phyloP scores from a whole-genome alignment of 2,888 invertebrate genomes.

The Hypselothyrea guttata region DNA sequence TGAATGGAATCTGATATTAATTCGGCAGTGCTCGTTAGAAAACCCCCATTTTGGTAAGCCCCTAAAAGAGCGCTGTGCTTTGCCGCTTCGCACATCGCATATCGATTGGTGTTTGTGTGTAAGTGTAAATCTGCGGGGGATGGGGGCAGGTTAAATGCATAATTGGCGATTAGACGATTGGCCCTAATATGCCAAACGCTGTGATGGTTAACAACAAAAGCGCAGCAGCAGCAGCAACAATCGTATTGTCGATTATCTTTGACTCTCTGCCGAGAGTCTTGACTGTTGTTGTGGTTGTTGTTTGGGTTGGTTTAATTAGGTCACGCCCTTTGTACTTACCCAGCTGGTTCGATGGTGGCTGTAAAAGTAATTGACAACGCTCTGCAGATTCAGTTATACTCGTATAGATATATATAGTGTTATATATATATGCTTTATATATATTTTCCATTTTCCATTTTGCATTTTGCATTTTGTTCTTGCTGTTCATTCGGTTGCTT shows the following conservation, averaged over 20 bases:
- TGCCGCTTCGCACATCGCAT: no score
- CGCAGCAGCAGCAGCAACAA: constrained; percentile 39
- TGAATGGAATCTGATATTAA: no score
- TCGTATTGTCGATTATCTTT: constrained; percentile 39
- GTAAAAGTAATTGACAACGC: constrained; percentile 61
- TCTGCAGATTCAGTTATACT: constrained; percentile 47
- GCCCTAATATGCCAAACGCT: constrained; percentile 69
- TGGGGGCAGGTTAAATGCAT: constrained; percentile 57
- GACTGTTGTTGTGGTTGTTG: no score
- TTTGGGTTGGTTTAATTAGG: constrained; percentile 50
- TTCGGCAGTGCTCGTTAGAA: no score
- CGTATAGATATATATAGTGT: constrained; percentile 33
- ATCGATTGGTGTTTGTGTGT: constrained; percentile 15
- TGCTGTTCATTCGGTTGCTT: constrained; percentile 60
- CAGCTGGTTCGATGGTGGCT: constrained; percentile 20
- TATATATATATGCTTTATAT: constrained; percentile 49
- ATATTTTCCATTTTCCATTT: constrained; percentile 65
- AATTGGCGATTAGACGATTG: constrained; percentile 78
- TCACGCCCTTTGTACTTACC: constrained; percentile 55
- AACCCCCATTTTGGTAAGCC: no score
- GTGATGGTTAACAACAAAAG: constrained; percentile 56
- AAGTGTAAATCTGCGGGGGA: neutral
- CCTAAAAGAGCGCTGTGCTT: no score
- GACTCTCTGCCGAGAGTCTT: neutral
- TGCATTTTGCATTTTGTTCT: constrained; percentile 17